Percentiles rank a stretch among this genome's conserved stretches.
Conservation (phyloP, 92 coral and sea anemone genomes). For the Virgularia gustaviana region DNA sequence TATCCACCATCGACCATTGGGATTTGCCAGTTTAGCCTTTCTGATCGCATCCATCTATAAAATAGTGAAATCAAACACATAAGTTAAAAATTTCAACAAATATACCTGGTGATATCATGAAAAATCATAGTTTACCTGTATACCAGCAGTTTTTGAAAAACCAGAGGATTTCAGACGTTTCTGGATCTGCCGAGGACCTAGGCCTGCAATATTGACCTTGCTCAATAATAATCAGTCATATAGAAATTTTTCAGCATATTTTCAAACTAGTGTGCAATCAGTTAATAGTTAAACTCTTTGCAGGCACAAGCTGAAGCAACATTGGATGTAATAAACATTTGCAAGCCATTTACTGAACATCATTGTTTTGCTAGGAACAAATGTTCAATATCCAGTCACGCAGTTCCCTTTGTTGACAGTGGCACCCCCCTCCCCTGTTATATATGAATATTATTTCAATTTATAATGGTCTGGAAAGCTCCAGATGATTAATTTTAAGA, state of each 20-base stretch:
- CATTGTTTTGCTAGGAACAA: neutral
- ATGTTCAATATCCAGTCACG: neutral
- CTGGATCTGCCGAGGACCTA: conserved; percentile 51
- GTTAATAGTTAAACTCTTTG: neutral
- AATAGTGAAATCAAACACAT: neutral
- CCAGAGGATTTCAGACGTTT: conserved; percentile 40
- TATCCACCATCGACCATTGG: conserved; percentile 50
- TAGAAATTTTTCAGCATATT: neutral
- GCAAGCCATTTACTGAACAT: neutral
- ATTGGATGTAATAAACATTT: no score
- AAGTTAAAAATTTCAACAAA: neutral
- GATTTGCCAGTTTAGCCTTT: conserved; percentile 33
- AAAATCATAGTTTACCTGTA: conserved; percentile 40
- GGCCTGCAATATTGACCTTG: conserved; percentile 56
- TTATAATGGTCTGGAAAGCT: no score
- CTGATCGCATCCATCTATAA: conserved; percentile 23
- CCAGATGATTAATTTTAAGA: conserved; percentile 4
- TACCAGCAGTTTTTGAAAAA: conserved; percentile 47
- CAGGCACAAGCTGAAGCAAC: no score
- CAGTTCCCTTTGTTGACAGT: no score
- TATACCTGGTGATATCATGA: neutral
- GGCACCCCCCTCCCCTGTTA: no score
- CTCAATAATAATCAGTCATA: conserved; percentile 24
- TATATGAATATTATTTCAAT: no score
- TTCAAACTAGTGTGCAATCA: no score